Conservation (phyloP, 2,797 vertebrate species). For the Macrochelys suwanniensis region DNA sequence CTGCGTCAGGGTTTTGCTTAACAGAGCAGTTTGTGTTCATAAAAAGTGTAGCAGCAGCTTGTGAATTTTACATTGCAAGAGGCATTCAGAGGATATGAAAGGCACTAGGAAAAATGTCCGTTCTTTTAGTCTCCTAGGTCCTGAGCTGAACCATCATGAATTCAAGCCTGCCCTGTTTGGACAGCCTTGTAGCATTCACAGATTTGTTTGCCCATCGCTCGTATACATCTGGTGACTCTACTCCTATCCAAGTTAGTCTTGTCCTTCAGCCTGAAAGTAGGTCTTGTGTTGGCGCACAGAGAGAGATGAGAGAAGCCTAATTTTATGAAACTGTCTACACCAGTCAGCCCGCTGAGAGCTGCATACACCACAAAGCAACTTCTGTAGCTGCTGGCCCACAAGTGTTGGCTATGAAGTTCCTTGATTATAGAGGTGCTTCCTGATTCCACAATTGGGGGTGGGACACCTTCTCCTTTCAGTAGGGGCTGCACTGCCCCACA, state of each 20-base stretch:
- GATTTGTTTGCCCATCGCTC: not conserved
- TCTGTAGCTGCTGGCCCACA: not conserved
- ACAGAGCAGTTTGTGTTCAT: not conserved
- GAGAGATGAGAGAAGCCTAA: not conserved
- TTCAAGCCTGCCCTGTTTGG: not conserved
- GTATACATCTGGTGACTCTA: not conserved
- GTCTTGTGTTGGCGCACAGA: not conserved
- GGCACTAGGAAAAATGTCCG: not conserved
- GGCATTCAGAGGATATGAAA: conserved; percentile 27
- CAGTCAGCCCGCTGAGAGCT: not conserved
- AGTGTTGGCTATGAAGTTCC: not conserved
- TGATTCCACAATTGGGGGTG: not conserved
- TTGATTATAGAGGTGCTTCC: not conserved
- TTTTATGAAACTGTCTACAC: not conserved
- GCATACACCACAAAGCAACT: not conserved
- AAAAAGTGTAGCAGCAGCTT: not conserved
- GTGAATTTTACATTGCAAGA: not conserved
- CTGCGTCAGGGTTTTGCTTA: not conserved
- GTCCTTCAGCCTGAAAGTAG: rapidly evolving
- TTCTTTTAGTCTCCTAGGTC: conserved; percentile 22
- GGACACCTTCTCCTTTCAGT: not conserved
- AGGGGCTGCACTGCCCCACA: not conserved
- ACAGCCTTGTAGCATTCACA: not conserved
- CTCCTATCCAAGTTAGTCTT: not conserved
- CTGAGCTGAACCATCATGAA: conserved; percentile 37